Percentiles rank a stretch among this genome's conserved stretches.
Conservation (phyloP, 2,797 vertebrate species). For the Allobates femoralis region DNA sequence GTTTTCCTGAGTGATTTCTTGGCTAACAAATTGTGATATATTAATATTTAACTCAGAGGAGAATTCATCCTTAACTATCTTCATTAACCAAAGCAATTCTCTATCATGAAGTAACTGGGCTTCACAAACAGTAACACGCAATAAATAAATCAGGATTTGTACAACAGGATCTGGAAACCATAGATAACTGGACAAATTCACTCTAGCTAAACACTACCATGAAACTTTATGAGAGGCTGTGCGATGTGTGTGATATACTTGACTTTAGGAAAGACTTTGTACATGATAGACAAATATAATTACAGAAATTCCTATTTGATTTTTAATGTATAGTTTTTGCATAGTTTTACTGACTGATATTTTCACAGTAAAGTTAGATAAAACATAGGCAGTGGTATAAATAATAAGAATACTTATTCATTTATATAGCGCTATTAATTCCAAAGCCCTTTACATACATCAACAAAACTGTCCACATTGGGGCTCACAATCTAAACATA, state of each 20-base stretch:
- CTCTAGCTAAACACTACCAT: constrained; percentile 23
- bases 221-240: constrained; percentile 17
- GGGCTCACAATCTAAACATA: too few relatives aligned
- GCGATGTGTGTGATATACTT: constrained; percentile 11
- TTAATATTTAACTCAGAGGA: constrained; percentile 38
- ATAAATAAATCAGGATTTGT: constrained; percentile 40
- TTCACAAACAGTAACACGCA: constrained; percentile 17
- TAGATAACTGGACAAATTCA: constrained; percentile 44
- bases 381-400: too few relatives aligned
- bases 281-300: background rate
- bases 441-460: too few relatives aligned
- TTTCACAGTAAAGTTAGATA: too few relatives aligned
- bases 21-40: constrained; percentile 36
- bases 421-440: too few relatives aligned
- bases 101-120: constrained; percentile 25
- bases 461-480: too few relatives aligned
- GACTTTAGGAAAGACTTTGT: background rate
- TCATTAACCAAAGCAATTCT: constrained; percentile 44
- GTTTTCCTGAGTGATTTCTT: constrained; percentile 44
- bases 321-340: background rate
- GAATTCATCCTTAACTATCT: constrained; percentile 58
- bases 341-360: background rate
- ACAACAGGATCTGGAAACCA: constrained; percentile 40
- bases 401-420: too few relatives aligned
- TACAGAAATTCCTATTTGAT: background rate